A percentile compares a stretch with the other conserved stretches of the same genome.
Conservation (phyloP, 2,113 vertebrate genomes). For the Rhodinocichla rosea region DNA sequence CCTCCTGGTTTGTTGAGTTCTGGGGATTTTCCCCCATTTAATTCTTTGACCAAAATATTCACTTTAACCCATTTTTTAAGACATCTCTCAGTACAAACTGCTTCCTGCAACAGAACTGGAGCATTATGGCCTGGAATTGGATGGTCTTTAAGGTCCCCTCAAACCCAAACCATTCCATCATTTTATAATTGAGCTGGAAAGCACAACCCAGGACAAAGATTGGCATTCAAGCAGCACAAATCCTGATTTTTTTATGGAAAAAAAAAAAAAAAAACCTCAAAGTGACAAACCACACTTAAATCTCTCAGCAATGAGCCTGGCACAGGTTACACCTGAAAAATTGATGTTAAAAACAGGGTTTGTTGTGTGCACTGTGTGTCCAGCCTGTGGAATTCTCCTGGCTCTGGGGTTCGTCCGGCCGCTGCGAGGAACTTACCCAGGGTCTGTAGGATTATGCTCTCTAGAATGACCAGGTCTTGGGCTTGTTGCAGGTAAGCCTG, state of each 20-base stretch:
- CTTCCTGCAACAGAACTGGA: neutral
- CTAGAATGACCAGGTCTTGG: constrained; percentile 99
- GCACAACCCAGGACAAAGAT: neutral
- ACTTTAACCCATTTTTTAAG: neutral
- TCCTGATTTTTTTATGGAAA: neutral
- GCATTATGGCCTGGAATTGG: neutral
- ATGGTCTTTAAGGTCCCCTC: neutral
- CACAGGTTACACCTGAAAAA: constrained; percentile 3
- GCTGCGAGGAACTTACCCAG: constrained; percentile 90
- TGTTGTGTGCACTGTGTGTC: constrained; percentile 31
- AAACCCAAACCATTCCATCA: neutral
- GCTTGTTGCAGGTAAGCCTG: constrained; percentile 99
- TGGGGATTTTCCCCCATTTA: neutral
- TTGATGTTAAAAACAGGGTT: neutral
- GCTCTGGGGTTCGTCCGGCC: constrained; percentile 59
- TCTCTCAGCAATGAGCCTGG: neutral
- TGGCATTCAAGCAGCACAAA: neutral
- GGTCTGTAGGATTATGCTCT: constrained; percentile 99
- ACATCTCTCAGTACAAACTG: neutral
- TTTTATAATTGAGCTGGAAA: neutral
- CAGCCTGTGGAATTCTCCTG: neutral
- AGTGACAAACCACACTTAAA: neutral
- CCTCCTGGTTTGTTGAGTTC: neutral
- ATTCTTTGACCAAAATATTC: neutral
- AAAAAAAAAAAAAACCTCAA: neutral